A percentile compares a stretch with the other conserved stretches of the same genome.
phyloP scores from a whole-genome alignment of 2,113 vertebrate species.

The Caloenas nicobarica region DNA sequence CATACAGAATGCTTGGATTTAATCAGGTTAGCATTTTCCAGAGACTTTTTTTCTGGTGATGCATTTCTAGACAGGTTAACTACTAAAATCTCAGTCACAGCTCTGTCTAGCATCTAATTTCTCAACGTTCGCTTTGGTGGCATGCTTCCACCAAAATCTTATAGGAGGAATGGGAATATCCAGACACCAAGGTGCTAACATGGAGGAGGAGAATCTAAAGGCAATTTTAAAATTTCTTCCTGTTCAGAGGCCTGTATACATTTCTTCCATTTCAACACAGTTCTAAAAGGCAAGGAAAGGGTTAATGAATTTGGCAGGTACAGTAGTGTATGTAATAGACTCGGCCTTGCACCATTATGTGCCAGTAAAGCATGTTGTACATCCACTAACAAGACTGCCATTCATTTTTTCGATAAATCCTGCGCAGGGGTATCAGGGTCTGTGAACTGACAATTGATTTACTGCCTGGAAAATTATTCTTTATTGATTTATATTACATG shows the following conservation, averaged over 20 bases:
- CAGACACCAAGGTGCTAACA: not conserved
- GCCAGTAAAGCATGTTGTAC: conserved; percentile 56
- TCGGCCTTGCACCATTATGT: conserved; percentile 35
- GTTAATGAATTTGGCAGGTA: conserved; percentile 36
- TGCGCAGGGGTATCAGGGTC: conserved; percentile 69
- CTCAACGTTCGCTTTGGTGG: not conserved
- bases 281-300: not conserved
- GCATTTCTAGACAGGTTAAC: not conserved
- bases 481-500: conserved; percentile 82
- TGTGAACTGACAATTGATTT: conserved; percentile 84
- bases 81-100: not conserved
- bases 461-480: conserved; percentile 84
- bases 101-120: not conserved
- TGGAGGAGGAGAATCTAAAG: not conserved
- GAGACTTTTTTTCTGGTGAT: not conserved
- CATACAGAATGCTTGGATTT: not conserved
- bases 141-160: not conserved
- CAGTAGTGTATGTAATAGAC: conserved; percentile 9
- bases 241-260: not conserved
- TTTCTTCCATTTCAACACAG: not conserved
- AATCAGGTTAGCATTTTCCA: not conserved
- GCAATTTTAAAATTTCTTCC: fast-evolving
- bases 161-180: not conserved
- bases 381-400: conserved; percentile 80
- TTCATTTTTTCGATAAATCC: conserved; percentile 80